Percentiles rank a stretch among this genome's conserved stretches.
These are phyloP conservation scores for Corydoras maculifer DNA, from an alignment of 2,113 vertebrate genomes.

Conservation along the genomic window DNA sequence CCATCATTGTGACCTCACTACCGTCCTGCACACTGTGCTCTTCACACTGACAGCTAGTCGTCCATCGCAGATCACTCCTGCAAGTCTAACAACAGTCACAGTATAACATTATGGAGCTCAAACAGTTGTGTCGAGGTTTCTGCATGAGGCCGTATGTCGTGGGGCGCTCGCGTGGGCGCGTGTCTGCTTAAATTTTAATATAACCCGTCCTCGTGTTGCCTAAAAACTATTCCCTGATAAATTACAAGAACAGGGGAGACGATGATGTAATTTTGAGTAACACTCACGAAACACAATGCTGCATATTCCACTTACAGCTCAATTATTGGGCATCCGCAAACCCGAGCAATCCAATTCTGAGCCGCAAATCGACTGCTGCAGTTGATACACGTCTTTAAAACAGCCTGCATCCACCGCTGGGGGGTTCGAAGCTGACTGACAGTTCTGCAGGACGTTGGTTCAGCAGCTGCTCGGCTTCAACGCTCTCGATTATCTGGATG, in stretches of 20 bases:
- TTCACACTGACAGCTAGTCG: no score
- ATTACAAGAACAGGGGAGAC: constrained; percentile 5
- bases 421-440: not conserved
- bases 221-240: not conserved
- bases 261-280: constrained; percentile 13
- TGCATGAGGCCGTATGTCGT: no score
- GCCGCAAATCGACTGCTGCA: not conserved
- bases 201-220: not conserved
- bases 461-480: no score
- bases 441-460: not conserved
- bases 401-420: not conserved
- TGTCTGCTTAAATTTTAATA: constrained; percentile 27
- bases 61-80: no score
- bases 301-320: constrained; percentile 5
- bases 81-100: no score
- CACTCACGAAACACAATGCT: constrained; percentile 2
- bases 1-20: no score
- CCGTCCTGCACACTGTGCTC: no score
- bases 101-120: no score
- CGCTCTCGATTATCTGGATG: no score
- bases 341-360: not conserved
- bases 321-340: not conserved
- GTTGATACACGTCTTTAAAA: not conserved
- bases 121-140: not conserved
- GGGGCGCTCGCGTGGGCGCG: not conserved